Evolutionary conservation across 2,888 invertebrate genomes (phyloP), one percentile per base, ranked within the genome.

Genomic region (Papilio gigon): DNA sequence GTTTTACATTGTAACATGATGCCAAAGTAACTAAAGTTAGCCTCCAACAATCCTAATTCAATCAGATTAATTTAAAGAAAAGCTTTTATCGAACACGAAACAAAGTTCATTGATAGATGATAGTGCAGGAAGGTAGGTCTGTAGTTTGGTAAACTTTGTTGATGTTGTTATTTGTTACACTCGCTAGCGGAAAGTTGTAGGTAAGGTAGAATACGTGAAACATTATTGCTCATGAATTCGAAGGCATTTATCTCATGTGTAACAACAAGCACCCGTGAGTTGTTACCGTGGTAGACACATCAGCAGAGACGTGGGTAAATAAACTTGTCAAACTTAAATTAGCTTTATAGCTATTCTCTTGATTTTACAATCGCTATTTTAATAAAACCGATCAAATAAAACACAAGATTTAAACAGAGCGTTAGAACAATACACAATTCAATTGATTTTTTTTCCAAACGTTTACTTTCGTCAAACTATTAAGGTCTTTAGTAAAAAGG

Each of bases 161-260:
- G 82, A 87, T 86, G 85, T 84, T 80, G 84, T 87, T 86, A 85
- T 79, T 77, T 81, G 84, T 81, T 84, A 84, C 84, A 85, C 77
- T 80, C 76, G 75, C 77, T 81, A 77, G 79, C 83, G 78, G 79
- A 82, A 88, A 87, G 86, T 87, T 87, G 84, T 85, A n/a, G n/a
- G n/a, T n/a, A 81, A 80, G 84, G 82, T 79, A 80, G 80, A 85
- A 85, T 81, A 80, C 87, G 87, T 88, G 88, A 88, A 89, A 85
- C 87, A 89, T 90, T 88, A 88, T 86, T 78, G 77, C 80, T 84
- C 86, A 86, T 89, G 88, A 65, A 56, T 89, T 86, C 81, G 79
- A 77, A 75, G 80, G 83, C 88, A 86, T 91, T 91, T 91, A 87
- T 87, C 86, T 89, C 90, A 86, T 84, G 84, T 86, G 83, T 89